Evolutionary conservation across 2,113 vertebrate genomes (phyloP), one percentile per base, ranked within the genome.

Genomic region (Ameiurus melas): DNA sequence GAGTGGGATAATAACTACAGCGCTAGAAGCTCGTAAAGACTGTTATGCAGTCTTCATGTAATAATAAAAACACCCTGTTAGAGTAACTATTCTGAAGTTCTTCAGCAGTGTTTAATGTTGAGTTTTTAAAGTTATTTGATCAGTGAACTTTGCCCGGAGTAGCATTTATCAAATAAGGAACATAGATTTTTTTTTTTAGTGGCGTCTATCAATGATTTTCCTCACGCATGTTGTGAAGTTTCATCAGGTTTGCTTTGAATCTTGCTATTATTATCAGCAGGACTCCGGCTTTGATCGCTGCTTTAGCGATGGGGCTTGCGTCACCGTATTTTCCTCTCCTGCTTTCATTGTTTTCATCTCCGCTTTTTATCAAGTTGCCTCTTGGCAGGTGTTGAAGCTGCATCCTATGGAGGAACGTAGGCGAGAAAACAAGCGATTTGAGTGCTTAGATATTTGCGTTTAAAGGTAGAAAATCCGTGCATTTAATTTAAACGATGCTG

Each of bases 241-340:
- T 86, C 51, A 83, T 88, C 73, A 89, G 27, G 33, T 43, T 86
- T 58, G 51, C 27, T 87, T 73, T 90, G 33, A 81, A 83, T 83
- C 30, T 58, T 36, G 66, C 36, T 47, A 62, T 43, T 70, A 58
- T 85, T 20, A 80, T 64, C 58, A 75, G 55, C 84, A 55, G 88
- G n/a, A 47, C n/a, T 36, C 1, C 7, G 39, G 71, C 81, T 89
- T 87, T 83, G 85, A 83, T 77, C 75, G 83, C 30, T 36, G 71
- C 58, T 43, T 5, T 13, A 79, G 66, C 39, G 43, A 39, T 62
- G 39, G 25, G 60, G 39, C 66, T 68, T 53, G 30, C 70, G 66
- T 78, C 47, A 25, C n/a, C 27, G 22, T 86, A n/a, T 70, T 25
- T 19, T 80, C 73, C 47, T 33, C 79, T 80, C 27, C 53, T 58